Evolutionary conservation across 2,797 vertebrate species (phyloP).

Genomic region (Manis pentadactyla): DNA sequence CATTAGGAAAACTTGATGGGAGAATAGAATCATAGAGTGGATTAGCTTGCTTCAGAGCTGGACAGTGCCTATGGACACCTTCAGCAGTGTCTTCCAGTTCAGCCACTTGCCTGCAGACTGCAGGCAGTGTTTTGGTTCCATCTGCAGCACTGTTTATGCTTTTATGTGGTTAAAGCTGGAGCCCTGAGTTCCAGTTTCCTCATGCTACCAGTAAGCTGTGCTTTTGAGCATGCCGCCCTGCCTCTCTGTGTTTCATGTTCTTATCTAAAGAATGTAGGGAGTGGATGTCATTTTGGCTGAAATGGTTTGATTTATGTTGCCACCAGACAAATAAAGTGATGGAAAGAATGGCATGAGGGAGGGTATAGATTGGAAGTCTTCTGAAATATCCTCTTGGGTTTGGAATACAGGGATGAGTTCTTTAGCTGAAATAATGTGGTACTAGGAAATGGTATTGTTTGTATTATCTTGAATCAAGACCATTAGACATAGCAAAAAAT

Average conservation of each 20-base stretch:
- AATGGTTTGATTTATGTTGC: background rate
- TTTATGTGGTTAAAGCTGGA: accelerated
- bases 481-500: background rate
- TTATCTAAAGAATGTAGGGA: background rate
- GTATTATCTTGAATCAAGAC: background rate
- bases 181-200: background rate
- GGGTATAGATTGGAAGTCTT: background rate
- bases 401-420: background rate
- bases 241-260: background rate
- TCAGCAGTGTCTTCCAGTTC: accelerated
- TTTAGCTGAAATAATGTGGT: background rate
- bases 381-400: background rate
- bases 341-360: background rate
- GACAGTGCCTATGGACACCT: background rate
- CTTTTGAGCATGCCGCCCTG: background rate
- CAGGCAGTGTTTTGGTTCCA: background rate
- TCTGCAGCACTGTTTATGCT: accelerated
- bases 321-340: background rate
- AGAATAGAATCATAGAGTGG: background rate
- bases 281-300: background rate
- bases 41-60: too few relatives aligned
- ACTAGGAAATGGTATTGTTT: background rate
- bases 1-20: background rate
- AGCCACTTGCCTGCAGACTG: background rate
- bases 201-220: accelerated